These are phyloP conservation scores for Achroia grisella DNA, from an alignment of 1,140 invertebrate species.

Conservation along the genomic window DNA sequence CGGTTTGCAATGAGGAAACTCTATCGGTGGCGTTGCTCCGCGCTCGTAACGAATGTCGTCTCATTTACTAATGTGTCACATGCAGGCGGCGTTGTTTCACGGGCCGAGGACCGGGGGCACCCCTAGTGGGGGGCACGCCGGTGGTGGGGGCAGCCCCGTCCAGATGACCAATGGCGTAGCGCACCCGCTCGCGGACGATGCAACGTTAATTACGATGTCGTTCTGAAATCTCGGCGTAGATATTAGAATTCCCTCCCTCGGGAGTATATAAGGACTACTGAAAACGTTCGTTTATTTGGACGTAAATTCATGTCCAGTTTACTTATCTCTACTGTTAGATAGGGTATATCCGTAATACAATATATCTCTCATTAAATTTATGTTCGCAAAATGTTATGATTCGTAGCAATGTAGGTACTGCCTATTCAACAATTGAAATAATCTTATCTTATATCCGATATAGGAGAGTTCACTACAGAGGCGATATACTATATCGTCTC, in stretches of 20 bases:
- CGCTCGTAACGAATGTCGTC: conserved; percentile 61
- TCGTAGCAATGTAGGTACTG: no score
- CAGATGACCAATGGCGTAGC: conserved; percentile 47
- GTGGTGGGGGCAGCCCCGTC: conserved; percentile 11
- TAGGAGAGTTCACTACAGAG: no score
- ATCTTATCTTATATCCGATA: no score
- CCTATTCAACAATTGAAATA: no score
- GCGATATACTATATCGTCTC: no score
- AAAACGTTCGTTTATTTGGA: no score
- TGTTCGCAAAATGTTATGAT: no score
- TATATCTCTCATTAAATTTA: no score
- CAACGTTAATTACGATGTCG: conserved; percentile 39
- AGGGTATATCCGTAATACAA: no score
- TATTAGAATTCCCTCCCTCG: conserved; percentile 1
- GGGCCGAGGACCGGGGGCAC: conserved; percentile 9
- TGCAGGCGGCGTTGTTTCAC: conserved; percentile 67
- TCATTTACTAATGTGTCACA: conserved; percentile 73
- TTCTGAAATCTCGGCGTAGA: conserved; percentile 7
- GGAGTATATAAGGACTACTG: background rate
- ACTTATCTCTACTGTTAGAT: no score
- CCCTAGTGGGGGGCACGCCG: conserved; percentile 6
- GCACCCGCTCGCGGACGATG: conserved; percentile 21
- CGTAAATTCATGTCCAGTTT: no score
- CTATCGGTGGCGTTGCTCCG: conserved; percentile 13
- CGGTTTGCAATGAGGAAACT: conserved; percentile 24